Evolutionary conservation across 2,797 vertebrate genomes (phyloP), one percentile per base, ranked within the genome.

Genomic region (Catharus ustulatus): DNA sequence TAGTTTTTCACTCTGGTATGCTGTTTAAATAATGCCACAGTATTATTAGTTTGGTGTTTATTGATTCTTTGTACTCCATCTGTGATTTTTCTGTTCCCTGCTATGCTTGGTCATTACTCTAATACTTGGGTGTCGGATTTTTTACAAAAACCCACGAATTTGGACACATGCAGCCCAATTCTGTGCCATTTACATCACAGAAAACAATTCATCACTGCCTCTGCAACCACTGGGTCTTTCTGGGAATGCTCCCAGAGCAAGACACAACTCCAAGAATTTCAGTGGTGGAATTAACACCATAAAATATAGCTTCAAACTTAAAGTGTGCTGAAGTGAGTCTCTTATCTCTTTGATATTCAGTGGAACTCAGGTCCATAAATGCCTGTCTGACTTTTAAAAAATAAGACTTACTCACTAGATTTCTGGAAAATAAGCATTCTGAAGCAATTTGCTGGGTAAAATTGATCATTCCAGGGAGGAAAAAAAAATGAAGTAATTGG

Each of bases 301-400:
- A 58, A 95, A 94, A 19, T 59, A 88, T 3, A 27, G 24, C 66
- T 87, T 94, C 91, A 79, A 83, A 72, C 16, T 57, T 92, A 46
- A 90, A 84, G 34, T 55, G 40, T 45, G 29, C n/a, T 67, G 63
- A 82, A 89, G 32, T 66, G 64, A 93, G 14, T 38, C 78, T 83
- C 18, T 4, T 20, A 34, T 46, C 51, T 83, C 86, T 87, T 83
- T 84, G 82, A 51, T 81, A 89, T 75, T 87, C 82, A 86, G 26
- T 63, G 48, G 46, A 89, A 69, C 16, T 73, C 43, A 42, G 30
- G 10, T 67, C 51, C 32, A 43, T 87, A 95, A 94, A 85, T 81
- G 76, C 58, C 66, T 89, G 40, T 22, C 82, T 95, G 75, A 77
- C 86, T 95, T 95, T 84, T 88, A 51, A 93, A 62, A 79, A 81